A percentile compares a stretch with the other conserved stretches of the same genome.
phyloP scores from a whole-genome alignment of 1,140 invertebrate genomes.

The Paraescarpia echinospica region DNA sequence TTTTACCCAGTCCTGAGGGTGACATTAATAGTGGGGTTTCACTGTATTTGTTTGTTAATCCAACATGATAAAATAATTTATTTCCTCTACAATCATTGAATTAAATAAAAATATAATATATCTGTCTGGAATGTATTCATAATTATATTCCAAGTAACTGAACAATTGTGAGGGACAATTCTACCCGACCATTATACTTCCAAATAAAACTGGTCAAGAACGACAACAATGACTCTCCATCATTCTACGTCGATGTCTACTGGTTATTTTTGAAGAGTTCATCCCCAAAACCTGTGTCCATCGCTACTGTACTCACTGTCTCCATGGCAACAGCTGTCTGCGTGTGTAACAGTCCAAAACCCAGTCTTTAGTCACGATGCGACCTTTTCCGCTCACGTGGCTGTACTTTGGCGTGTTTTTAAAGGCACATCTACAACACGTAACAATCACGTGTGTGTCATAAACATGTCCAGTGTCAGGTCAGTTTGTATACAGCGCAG shows the following conservation, averaged over 20 bases:
- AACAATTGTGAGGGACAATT: too few species aligned
- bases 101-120: background rate
- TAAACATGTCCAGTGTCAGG: background rate
- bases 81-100: too few species aligned
- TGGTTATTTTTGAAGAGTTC: too few species aligned
- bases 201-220: too few species aligned
- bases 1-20: too few species aligned
- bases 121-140: background rate
- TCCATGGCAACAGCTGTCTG: constrained; percentile 73
- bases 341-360: constrained; percentile 69
- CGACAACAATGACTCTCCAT: too few species aligned
- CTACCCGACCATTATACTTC: too few species aligned
- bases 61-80: background rate
- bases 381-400: constrained; percentile 68
- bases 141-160: too few species aligned
- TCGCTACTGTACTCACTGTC: constrained; percentile 49
- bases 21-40: too few species aligned
- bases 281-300: too few species aligned
- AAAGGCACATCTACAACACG: constrained; percentile 75
- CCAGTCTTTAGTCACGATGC: constrained; percentile 77
- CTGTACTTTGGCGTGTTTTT: constrained; percentile 84
- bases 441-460: background rate
- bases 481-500: background rate
- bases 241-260: too few species aligned
- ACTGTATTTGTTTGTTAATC: background rate